These are phyloP conservation scores for Carassius carassius DNA, from an alignment of 2,113 vertebrate genomes.

Conservation along the genomic window DNA sequence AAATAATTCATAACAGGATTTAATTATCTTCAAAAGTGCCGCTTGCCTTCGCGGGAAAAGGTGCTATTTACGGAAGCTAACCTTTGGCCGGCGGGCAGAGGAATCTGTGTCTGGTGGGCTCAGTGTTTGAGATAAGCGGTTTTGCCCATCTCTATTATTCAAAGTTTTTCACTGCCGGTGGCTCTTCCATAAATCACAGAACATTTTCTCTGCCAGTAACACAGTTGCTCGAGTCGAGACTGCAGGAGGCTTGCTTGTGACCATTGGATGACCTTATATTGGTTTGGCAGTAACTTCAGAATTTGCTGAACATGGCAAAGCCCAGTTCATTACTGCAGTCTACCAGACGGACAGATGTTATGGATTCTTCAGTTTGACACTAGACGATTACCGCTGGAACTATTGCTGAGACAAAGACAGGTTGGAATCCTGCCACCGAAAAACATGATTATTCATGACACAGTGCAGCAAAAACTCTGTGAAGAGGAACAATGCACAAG, in stretches of 20 bases:
- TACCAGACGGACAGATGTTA: background rate
- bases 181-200: conserved; percentile 7
- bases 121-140: conserved; percentile 10
- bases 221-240: background rate
- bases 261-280: background rate
- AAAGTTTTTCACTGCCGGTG: conserved; percentile 10
- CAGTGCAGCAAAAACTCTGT: background rate
- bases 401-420: background rate
- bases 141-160: conserved; percentile 27
- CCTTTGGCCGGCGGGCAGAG: conserved; percentile 21
- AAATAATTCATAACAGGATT: conserved; percentile 11
- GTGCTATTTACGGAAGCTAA: conserved; percentile 3
- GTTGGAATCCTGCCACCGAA: background rate
- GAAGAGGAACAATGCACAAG: background rate
- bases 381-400: conserved; percentile 6
- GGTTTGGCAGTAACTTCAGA: background rate
- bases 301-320: background rate
- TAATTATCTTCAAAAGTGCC: conserved; percentile 7
- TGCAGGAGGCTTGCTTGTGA: background rate
- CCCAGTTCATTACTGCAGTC: background rate
- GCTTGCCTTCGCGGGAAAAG: background rate
- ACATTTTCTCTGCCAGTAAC: background rate
- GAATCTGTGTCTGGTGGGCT: conserved; percentile 19
- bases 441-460: background rate
- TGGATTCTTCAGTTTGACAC: background rate